phyloP scores from a whole-genome alignment of 2,797 vertebrate species.

The Squalus acanthias region DNA sequence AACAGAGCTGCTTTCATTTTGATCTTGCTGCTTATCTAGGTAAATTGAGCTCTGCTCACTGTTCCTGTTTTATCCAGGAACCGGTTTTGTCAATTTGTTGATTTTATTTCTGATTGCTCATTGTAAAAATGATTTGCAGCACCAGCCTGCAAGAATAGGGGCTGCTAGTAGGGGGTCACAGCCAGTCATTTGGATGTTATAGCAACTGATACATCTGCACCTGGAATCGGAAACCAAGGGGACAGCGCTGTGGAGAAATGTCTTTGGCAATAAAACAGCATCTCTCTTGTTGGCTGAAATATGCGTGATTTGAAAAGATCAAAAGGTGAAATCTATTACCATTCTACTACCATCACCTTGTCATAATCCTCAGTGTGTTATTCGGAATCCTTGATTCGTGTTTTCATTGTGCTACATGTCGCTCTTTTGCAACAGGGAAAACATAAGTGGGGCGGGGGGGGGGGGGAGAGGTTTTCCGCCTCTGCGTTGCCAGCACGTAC shows the following conservation, averaged over 20 bases:
- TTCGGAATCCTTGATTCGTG: background rate
- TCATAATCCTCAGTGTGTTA: background rate
- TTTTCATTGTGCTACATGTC: background rate
- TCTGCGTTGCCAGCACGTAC: background rate
- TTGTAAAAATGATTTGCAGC: background rate
- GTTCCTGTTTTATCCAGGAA: background rate
- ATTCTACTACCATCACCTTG: background rate
- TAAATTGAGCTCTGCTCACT: background rate
- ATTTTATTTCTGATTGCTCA: background rate
- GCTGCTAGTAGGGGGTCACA: too few relatives aligned
- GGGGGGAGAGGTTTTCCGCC: background rate
- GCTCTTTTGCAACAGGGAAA: background rate
- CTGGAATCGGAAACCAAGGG: background rate
- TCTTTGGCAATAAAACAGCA: background rate
- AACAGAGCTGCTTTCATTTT: conserved; percentile 4
- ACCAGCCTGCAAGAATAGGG: background rate
- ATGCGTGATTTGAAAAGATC: background rate
- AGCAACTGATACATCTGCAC: background rate
- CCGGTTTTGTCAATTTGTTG: background rate
- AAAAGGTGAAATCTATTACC: background rate
- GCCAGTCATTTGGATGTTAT: background rate
- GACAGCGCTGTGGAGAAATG: background rate
- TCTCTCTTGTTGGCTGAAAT: background rate
- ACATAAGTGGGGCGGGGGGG: background rate
- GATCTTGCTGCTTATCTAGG: background rate